A percentile compares a stretch with the other conserved stretches of the same genome.
phyloP scores from a whole-genome alignment of 2,113 vertebrate genomes.

The Baryphthengus martii region DNA sequence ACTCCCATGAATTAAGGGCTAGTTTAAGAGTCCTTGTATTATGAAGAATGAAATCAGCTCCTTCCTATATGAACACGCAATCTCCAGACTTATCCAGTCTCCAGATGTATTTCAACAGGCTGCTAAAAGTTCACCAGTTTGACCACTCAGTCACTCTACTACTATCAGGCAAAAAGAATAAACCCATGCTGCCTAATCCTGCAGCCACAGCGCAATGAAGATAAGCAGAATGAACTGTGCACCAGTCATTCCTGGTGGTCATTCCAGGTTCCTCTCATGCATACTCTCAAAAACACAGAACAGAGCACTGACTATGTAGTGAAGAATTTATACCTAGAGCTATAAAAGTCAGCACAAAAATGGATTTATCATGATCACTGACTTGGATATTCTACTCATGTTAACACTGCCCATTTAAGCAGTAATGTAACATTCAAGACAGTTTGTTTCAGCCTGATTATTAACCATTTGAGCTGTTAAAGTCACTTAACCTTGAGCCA shows the following conservation, averaged over 20 bases:
- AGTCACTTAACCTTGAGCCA: conserved; percentile 18
- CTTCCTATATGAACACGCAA: neutral
- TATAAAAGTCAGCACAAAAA: conserved; percentile 25
- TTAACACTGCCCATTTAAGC: conserved; percentile 33
- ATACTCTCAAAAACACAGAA: neutral
- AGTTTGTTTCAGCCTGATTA: conserved; percentile 35
- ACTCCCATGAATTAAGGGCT: neutral
- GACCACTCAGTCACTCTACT: neutral
- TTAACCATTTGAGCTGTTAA: conserved; percentile 33
- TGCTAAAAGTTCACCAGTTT: neutral
- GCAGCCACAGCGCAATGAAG: neutral
- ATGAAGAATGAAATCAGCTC: neutral
- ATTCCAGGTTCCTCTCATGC: neutral
- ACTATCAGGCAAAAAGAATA: neutral
- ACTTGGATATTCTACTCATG: neutral
- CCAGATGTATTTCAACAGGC: neutral
- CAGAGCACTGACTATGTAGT: neutral
- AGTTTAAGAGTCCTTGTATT: neutral
- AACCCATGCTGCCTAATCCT: neutral
- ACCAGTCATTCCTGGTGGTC: neutral
- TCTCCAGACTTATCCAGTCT: neutral
- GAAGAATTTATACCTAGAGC: neutral
- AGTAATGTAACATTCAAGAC: conserved; percentile 20
- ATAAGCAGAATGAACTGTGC: neutral
- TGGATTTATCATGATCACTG: neutral